Evolutionary conservation across 2,797 vertebrate genomes (phyloP).

Genomic region (Acrocephalus scirpaceus): DNA sequence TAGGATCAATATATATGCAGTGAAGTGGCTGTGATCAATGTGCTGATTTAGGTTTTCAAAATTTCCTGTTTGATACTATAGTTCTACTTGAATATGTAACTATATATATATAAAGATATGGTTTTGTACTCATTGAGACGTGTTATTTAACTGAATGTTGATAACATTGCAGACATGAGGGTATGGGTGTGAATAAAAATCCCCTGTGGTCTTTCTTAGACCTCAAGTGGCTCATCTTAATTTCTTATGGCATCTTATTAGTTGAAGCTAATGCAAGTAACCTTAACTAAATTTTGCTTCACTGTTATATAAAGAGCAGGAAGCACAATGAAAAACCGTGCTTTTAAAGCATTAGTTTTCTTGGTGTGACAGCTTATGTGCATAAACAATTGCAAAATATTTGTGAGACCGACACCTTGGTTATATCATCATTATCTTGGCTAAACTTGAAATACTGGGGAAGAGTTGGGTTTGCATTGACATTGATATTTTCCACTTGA

Average conservation of each 20-base stretch:
- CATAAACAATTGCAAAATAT: background rate
- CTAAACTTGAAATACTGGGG: background rate
- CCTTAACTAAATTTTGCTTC: conserved; percentile 18
- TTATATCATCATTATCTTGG: background rate
- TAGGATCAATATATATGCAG: conserved; percentile 49
- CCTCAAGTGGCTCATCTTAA: conserved; percentile 65
- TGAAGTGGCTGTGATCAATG: conserved; percentile 44
- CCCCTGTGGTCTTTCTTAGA: conserved; percentile 56
- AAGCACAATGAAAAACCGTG: background rate
- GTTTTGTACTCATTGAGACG: background rate
- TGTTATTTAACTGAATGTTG: background rate
- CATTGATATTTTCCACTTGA: background rate
- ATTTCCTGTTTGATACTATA: conserved; percentile 40
- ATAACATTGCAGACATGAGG: conserved; percentile 15
- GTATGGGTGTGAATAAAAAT: conserved; percentile 57
- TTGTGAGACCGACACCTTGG: background rate
- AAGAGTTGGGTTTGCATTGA: background rate
- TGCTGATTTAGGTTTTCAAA: conserved; percentile 47
- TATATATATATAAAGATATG: background rate
- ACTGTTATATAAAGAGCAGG: conserved; percentile 31
- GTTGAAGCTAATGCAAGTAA: conserved; percentile 44
- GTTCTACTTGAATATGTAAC: background rate
- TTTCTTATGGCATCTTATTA: conserved; percentile 50
- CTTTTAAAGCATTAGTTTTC: background rate
- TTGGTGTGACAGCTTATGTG: background rate